Conservation (phyloP, 2,797 vertebrate genomes). For the Pseudochaenichthys georgianus region DNA sequence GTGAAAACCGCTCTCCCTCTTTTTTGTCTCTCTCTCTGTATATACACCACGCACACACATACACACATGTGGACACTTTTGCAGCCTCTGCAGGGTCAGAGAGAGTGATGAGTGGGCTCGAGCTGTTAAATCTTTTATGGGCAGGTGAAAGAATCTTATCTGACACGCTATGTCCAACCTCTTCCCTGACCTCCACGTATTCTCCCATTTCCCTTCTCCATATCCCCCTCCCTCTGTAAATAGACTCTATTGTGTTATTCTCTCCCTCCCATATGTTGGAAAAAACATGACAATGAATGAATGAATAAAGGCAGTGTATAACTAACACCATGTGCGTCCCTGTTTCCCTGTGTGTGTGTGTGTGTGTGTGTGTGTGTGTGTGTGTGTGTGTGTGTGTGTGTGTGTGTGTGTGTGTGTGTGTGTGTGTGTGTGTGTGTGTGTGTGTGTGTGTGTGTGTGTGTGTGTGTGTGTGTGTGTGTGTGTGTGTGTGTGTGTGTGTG, state of each 20-base stretch:
- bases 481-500: not conserved
- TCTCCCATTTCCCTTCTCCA: slow-evolving; percentile 52
- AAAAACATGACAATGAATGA: slow-evolving; percentile 39
- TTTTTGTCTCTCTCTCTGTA: not conserved
- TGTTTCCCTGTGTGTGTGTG: slow-evolving; percentile 18
- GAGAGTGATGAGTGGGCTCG: slow-evolving; percentile 78
- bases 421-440: slow-evolving; percentile 40
- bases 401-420: too few species aligned
- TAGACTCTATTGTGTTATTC: slow-evolving; percentile 37
- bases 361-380: slow-evolving; percentile 26
- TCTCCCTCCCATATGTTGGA: slow-evolving; percentile 1
- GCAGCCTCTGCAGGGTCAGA: slow-evolving; percentile 64
- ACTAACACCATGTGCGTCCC: slow-evolving; percentile 23
- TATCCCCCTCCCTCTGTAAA: slow-evolving; percentile 48
- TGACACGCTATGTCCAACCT: slow-evolving; percentile 77
- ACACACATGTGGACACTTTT: slow-evolving; percentile 39
- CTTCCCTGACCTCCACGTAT: slow-evolving; percentile 68
- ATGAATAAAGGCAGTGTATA: slow-evolving; percentile 30
- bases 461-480: too few species aligned
- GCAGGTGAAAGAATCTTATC: slow-evolving; percentile 80
- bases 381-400: slow-evolving; percentile 39
- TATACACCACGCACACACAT: slow-evolving; percentile 30
- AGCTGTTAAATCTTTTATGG: slow-evolving; percentile 81
- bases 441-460: too few species aligned
- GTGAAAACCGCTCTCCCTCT: slow-evolving; percentile 41